Base-by-base conservation (phyloP, 2,888 invertebrate species). In the Sceliomorpha sp. region DNA sequence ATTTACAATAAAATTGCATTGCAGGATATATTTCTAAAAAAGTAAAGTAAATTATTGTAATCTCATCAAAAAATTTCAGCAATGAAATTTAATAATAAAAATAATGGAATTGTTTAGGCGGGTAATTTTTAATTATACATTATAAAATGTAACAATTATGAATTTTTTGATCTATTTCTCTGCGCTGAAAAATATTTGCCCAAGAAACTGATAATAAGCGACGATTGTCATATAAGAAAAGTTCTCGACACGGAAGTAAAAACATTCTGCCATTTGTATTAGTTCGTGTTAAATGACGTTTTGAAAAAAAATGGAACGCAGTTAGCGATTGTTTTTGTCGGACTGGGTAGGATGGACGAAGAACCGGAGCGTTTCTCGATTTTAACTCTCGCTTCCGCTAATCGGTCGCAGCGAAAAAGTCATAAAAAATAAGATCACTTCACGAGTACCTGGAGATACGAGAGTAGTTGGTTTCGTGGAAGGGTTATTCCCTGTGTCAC, bases 361-460 rank as follows among this genome's bases (percentile, higher is more conserved):
- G 39, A 59, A 44, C 62, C 45, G 51, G 68, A 5, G 70, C 60
- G 40, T 70, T 78, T 72, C 74, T 73, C 78, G 77, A 76, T 76
- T 77, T 76, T 77, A 75, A 74, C 73, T 77, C 66, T 72, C 72
- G 72, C 79, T 80, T 75, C 79, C 76, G 77, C 78, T 83, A 81
- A 84, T 84, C 81, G 79, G 63, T 77, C 76, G 79, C 77, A 76
- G 79, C 75, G 72, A 73, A 73, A 73, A 72, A 78, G 81, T 81
- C 82, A 79, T 85, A 84, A 83, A 85, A 82, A 78, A 78, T 78
- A 77, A 82, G 81, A 80, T 84, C 83, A 78, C 77, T 83, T 86
- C 82, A 86, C 83, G 85, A 86, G 86, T 83, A 84, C 79, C 73
- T 73, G 81, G 82, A 84, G 85, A 85, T 81, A 81, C 75, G 74